A percentile compares a stretch with the other conserved stretches of the same genome.
Evolutionary conservation across 2,113 vertebrate genomes (phyloP).

Genomic region (Ancistrus triradiatus): DNA sequence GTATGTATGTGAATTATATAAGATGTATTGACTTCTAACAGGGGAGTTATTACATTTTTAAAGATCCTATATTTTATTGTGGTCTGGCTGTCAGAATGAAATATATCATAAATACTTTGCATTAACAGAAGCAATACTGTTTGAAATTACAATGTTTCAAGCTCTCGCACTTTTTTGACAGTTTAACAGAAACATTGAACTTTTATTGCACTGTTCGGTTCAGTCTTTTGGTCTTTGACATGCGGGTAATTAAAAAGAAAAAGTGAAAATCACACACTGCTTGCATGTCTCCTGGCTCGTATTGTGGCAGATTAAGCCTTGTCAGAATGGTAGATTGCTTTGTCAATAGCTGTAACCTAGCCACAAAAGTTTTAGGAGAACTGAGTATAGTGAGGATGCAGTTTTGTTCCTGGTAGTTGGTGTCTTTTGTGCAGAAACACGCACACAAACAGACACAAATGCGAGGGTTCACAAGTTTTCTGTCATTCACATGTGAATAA

Average conservation of each 20-base stretch:
- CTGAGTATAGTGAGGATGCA: slow-evolving; percentile 41
- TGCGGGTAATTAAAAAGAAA: too few species aligned
- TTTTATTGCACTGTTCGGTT: slow-evolving; percentile 24
- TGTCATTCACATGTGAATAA: too few species aligned
- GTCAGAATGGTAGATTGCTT: slow-evolving; percentile 41
- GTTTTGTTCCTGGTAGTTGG: too few species aligned
- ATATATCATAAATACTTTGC: too few species aligned
- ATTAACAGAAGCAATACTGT: too few species aligned
- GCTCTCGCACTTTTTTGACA: background rate
- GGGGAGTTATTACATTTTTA: too few species aligned
- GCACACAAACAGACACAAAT: background rate
- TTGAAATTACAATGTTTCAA: too few species aligned
- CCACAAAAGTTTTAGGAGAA: slow-evolving; percentile 46
- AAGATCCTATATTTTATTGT: too few species aligned
- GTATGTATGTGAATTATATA: too few species aligned
- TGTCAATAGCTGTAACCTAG: slow-evolving; percentile 43
- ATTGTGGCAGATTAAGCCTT: slow-evolving; percentile 34
- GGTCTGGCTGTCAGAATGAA: too few species aligned
- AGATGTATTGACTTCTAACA: too few species aligned
- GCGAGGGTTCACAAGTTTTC: background rate
- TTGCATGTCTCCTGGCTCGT: slow-evolving; percentile 41
- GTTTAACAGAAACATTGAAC: background rate
- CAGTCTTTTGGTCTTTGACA: background rate
- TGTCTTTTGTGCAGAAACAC: slow-evolving; percentile 19
- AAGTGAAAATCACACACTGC: slow-evolving; percentile 23